phyloP scores from a whole-genome alignment of 2,113 vertebrate species.

The Sylvilagus bachmani region DNA sequence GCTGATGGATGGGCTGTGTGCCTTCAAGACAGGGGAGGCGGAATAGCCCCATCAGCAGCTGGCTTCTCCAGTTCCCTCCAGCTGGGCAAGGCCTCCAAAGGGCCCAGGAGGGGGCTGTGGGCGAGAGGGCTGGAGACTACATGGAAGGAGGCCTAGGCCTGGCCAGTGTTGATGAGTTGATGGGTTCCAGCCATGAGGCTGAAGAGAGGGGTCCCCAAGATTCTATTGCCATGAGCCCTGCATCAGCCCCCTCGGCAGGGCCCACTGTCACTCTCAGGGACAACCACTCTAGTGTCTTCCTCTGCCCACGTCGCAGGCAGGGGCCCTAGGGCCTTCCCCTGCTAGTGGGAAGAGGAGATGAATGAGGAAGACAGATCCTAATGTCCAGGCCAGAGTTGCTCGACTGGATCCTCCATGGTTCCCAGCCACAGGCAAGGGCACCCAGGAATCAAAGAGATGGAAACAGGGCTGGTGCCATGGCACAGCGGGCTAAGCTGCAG shows the following conservation, averaged over 20 bases:
- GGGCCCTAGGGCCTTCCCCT: background rate
- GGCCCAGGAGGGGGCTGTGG: background rate
- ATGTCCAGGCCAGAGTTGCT: too few species aligned
- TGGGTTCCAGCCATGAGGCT: background rate
- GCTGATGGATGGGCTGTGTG: background rate
- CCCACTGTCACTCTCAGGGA: background rate
- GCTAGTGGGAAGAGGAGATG: background rate
- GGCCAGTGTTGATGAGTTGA: background rate
- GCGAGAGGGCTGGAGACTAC: rapidly evolving
- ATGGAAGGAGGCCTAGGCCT: background rate
- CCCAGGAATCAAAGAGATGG: background rate
- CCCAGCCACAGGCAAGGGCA: background rate
- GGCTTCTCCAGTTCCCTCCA: background rate
- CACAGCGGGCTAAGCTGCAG: too few species aligned
- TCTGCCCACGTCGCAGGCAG: background rate
- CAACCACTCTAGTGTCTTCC: background rate
- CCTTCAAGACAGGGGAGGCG: background rate
- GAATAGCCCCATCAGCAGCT: background rate
- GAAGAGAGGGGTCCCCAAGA: background rate
- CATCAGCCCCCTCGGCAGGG: background rate
- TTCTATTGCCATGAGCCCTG: background rate
- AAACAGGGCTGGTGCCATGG: too few species aligned
- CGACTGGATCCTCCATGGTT: background rate
- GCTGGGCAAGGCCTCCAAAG: background rate
- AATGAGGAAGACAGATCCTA: background rate